These are phyloP conservation scores for Scolopax mira DNA, from an alignment of 2,113 vertebrate species.

Conservation along the genomic window DNA sequence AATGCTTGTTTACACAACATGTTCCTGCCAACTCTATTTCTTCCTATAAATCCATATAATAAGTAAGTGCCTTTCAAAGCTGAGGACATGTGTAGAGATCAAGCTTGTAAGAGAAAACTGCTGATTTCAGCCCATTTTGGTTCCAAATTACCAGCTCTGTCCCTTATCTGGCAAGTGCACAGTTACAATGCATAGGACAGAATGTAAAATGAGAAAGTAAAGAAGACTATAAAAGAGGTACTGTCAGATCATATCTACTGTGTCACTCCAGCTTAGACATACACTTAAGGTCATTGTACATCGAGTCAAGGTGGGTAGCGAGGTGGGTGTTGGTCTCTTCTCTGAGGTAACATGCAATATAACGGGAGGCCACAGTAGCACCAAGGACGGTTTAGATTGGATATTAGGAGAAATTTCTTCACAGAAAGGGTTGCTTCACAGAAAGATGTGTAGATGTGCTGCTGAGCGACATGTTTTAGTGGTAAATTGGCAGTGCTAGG, in stretches of 20 bases:
- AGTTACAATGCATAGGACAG: neutral
- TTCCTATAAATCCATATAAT: neutral
- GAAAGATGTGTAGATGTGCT: neutral
- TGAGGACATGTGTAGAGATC: neutral
- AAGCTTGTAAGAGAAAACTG: neutral
- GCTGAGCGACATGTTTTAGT: neutral
- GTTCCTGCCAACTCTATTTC: neutral
- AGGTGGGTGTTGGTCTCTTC: neutral
- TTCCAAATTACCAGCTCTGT: neutral
- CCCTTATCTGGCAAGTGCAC: neutral
- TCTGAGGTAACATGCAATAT: neutral
- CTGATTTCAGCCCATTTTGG: neutral
- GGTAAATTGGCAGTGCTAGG: neutral
- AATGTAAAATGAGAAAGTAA: neutral
- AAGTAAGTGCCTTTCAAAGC: neutral
- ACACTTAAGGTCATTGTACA: accelerated
- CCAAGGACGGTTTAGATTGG: neutral
- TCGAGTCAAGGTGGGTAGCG: neutral
- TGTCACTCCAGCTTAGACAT: neutral
- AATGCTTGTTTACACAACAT: conserved; percentile 5
- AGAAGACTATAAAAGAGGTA: neutral
- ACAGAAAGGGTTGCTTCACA: neutral
- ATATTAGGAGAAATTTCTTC: neutral
- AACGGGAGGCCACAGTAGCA: neutral
- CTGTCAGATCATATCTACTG: neutral